Base-by-base conservation (phyloP, 1,140 invertebrate species). In the Meloidogyne exigua region DNA sequence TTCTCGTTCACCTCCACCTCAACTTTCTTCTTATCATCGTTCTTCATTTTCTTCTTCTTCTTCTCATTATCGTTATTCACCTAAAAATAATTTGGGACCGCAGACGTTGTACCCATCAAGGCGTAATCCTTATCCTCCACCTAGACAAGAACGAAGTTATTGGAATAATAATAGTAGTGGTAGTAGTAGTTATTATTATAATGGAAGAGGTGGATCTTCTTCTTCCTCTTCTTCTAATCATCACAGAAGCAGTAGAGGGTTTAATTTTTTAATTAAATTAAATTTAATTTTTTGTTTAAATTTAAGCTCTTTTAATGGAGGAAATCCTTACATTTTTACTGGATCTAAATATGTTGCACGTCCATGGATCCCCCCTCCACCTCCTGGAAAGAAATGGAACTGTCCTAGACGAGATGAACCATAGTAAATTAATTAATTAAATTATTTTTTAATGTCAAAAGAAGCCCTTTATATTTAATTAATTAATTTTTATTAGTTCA, bases 341-440 rank as follows among this genome's bases (percentile, higher is more conserved):
- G 72, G 72, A 2, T 42, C 15, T n/a, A 42, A 62, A 32, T 28
- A 64, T 39, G 65, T 73, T 10, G 57, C 57, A 32, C 62, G 65
- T 2, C 72, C 72, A 13, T 73, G 62, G 39, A 65, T 73, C 12
- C 72, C 72, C 9, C 72, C 72, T 1, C 72, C 72, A 1, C 72
- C 72, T 28, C 44, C 57, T 5, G 72, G 72, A 10, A 73, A 73
- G 39, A 73, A 65, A 25, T 73, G 72, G 72, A 73, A 73, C 28
- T 73, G 72, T 73, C 72, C 72, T 15, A 44, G 69, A 71, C 25
- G 69, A 9, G 69, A 71, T 25, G 69, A 71, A n/a, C 62, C 69
- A 21, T 21, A 71, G 69, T 71, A 28, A 71, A 28, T 69, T 15
- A 12, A 1, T 26, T 44, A 9, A 9, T 42, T 12, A 12, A 42